Evolutionary conservation across 2,888 invertebrate species (phyloP), one percentile per base, ranked within the genome.

Genomic region (Caenorhabditis becei): DNA sequence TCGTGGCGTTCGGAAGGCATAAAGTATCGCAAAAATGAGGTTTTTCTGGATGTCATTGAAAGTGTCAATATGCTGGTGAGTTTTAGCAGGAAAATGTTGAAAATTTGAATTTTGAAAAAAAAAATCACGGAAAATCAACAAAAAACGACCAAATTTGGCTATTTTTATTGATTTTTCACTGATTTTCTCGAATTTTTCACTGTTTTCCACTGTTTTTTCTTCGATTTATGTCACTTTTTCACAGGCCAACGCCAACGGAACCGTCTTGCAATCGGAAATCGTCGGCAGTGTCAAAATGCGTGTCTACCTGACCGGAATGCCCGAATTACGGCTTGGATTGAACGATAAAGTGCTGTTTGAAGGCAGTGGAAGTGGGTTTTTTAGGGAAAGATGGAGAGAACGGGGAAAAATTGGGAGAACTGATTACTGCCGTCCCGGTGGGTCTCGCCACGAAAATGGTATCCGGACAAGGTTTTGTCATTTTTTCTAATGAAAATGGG

Each of bases 231-330:
- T n/a, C 24, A 23, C 8, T 47, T 61, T 53, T 87, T 47, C 81
- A n/a, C n/a, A 93, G 92, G 96, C 96, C 0, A 96, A 96, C 92
- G 96, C 97, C 1, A 97, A 96, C 92, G 97, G 97, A 0, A 97
- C 96, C 92, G 97, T 98, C 2, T 92, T 99, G 69, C 94, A 97
- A 63, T 97, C 97, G 92, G 98, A 99, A 93, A 98, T 99, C 88
- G 97, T 98, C 18, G 98, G 98, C 66, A 96, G 96, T 70, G 97
- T 99, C 75, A 97, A 97, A 93, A 99, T 99, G 98, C 93, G 98
- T 85, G 98, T 98, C 0, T 98, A 97, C 92, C 92, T 99, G 41
- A 96, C 97, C 8, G 98, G 98, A 11, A 99, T 99, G 98, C 98
- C 98, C 0, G 98, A 99, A 92, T 92, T 99, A 69, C 94, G 98